phyloP scores from a whole-genome alignment of 2,888 invertebrate genomes.

The Lithophane socia region DNA sequence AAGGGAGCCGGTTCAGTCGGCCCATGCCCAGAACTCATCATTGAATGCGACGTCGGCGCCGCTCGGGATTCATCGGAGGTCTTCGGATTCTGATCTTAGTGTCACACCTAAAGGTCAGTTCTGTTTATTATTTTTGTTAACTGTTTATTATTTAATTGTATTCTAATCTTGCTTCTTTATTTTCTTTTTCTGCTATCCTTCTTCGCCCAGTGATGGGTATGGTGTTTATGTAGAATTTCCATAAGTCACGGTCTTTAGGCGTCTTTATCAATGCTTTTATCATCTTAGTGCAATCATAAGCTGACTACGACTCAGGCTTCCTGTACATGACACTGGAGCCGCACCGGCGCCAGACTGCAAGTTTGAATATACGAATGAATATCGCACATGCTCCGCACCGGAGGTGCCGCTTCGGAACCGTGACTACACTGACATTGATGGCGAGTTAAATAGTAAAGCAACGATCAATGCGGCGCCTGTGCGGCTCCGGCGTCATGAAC shows the following conservation, averaged over 20 bases:
- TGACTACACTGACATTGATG: no score
- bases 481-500: no score
- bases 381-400: no score
- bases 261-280: neutral
- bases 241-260: neutral
- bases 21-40: slow-evolving; percentile 78
- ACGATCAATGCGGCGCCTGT: no score
- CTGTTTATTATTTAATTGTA: neutral
- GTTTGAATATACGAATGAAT: no score
- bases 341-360: no score
- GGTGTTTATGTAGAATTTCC: slow-evolving; percentile 22
- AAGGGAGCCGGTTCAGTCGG: slow-evolving; percentile 78
- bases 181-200: slow-evolving; percentile 36
- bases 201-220: slow-evolving; percentile 47
- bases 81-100: slow-evolving; percentile 98
- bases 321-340: no score
- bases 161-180: slow-evolving; percentile 41
- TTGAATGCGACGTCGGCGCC: slow-evolving; percentile 87
- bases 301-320: neutral
- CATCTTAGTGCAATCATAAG: slow-evolving; percentile 2
- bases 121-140: neutral
- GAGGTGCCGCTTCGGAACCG: no score
- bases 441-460: no score
- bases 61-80: slow-evolving; percentile 93
- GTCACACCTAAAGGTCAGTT: slow-evolving; percentile 96